Percentiles rank a stretch among this genome's conserved stretches.
Conservation (phyloP, 35 echinoderm and acorn worm genomes). For the Anneissia japonica region DNA sequence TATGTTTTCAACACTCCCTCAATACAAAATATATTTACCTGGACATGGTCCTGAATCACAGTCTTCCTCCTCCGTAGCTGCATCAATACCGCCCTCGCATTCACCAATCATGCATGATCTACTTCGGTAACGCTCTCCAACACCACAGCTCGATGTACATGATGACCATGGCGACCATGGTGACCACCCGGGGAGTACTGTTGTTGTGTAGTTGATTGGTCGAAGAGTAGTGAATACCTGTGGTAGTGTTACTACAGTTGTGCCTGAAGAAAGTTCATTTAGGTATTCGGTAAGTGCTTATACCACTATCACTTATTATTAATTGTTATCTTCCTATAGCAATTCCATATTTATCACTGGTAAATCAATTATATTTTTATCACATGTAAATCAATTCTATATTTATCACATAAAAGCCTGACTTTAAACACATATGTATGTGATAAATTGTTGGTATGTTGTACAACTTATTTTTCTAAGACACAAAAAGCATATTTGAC, state of each 20-base stretch:
- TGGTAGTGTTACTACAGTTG: not conserved
- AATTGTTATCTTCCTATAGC: too few species aligned
- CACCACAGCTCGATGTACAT: not conserved
- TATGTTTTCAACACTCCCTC: too few species aligned
- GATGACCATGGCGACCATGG: not conserved
- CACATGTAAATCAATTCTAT: too few species aligned
- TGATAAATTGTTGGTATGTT: too few species aligned
- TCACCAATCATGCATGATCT: not conserved
- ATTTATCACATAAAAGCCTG: too few species aligned
- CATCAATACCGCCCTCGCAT: not conserved
- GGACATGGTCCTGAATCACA: not conserved
- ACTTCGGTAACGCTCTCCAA: not conserved
- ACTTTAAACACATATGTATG: too few species aligned
- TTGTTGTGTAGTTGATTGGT: not conserved
- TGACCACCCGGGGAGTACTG: not conserved
- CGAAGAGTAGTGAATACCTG: not conserved
- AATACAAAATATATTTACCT: not conserved
- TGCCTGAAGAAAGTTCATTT: not conserved
- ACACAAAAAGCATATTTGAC: too few species aligned
- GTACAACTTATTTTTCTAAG: too few species aligned
- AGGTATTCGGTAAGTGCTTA: too few species aligned
- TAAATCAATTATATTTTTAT: too few species aligned
- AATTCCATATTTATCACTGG: too few species aligned
- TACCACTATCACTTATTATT: too few species aligned
- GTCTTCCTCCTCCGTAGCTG: not conserved